Conservation (phyloP, 30 jellyfish, hydroid and myxozoan genomes). For the Rhopilema esculentum region DNA sequence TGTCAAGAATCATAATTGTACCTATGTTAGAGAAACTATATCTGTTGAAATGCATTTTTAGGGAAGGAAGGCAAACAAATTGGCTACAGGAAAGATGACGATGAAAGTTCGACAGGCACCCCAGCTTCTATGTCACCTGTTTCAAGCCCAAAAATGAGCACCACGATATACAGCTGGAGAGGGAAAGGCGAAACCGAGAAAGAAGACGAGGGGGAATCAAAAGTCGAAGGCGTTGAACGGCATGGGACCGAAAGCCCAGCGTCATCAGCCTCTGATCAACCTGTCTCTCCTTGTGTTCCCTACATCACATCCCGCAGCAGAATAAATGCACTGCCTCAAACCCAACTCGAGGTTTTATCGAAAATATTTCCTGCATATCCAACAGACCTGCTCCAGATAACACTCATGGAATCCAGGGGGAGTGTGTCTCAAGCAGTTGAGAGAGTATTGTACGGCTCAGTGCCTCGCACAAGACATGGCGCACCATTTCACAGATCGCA, state of each 20-base stretch:
- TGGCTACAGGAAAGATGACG: slow-evolving; percentile 49
- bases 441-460: slow-evolving; percentile 48
- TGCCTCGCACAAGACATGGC: slow-evolving; percentile 19
- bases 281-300: slow-evolving; percentile 46
- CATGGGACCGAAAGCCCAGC: slow-evolving; percentile 14
- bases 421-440: slow-evolving; percentile 75
- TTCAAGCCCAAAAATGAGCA: slow-evolving; percentile 26
- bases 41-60: too few relatives aligned
- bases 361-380: slow-evolving; percentile 68
- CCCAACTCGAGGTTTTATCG: slow-evolving; percentile 55
- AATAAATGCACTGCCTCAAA: slow-evolving; percentile 43
- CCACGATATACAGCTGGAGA: background rate
- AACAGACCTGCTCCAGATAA: slow-evolving; percentile 63
- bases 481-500: slow-evolving; percentile 29
- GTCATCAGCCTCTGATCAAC: slow-evolving; percentile 18
- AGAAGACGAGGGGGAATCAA: background rate
- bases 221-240: background rate
- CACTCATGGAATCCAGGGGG: slow-evolving; percentile 69
- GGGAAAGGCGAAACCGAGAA: background rate
- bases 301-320: slow-evolving; percentile 37
- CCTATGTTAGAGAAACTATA: too few relatives aligned
- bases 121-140: slow-evolving; percentile 85
- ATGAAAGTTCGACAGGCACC: slow-evolving; percentile 84
- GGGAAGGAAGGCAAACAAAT: slow-evolving; percentile 29
- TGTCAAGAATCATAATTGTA: too few relatives aligned